Conservation (phyloP, 2,888 invertebrate species). For the Pristionchus exspectatus region DNA sequence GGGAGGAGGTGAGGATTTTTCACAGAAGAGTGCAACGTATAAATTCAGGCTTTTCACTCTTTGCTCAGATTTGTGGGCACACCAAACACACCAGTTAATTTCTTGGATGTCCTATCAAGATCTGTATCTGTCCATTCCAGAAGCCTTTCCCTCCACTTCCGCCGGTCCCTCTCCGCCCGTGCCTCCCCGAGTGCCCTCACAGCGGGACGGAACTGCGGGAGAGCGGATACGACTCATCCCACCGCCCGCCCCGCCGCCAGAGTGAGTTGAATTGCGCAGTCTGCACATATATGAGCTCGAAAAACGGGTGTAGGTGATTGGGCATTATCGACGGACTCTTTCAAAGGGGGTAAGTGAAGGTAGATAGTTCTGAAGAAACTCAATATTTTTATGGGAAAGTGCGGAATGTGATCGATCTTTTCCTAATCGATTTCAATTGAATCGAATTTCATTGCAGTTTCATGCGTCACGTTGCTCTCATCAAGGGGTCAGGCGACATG, state of each 20-base stretch:
- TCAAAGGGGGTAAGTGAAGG: too few species aligned
- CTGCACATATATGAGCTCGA: too few species aligned
- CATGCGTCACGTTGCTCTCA: slow-evolving; percentile 48
- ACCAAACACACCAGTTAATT: background rate
- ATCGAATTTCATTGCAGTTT: slow-evolving; percentile 40
- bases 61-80: too few species aligned
- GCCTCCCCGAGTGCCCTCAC: background rate
- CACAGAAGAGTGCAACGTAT: too few species aligned
- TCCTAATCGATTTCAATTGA: background rate
- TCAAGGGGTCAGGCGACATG: background rate
- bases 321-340: too few species aligned
- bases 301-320: too few species aligned
- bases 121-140: background rate
- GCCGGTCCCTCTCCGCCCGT: background rate
- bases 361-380: too few species aligned
- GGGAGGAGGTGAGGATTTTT: background rate
- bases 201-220: background rate
- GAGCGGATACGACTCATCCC: slow-evolving; percentile 53
- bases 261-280: background rate
- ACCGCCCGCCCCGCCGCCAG: slow-evolving; percentile 54
- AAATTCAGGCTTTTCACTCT: too few species aligned
- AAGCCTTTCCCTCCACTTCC: background rate
- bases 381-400: background rate
- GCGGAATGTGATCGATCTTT: background rate
- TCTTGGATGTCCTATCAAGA: background rate